phyloP scores from a whole-genome alignment of 2,113 vertebrate genomes.

The Zosterops hypoxanthus region DNA sequence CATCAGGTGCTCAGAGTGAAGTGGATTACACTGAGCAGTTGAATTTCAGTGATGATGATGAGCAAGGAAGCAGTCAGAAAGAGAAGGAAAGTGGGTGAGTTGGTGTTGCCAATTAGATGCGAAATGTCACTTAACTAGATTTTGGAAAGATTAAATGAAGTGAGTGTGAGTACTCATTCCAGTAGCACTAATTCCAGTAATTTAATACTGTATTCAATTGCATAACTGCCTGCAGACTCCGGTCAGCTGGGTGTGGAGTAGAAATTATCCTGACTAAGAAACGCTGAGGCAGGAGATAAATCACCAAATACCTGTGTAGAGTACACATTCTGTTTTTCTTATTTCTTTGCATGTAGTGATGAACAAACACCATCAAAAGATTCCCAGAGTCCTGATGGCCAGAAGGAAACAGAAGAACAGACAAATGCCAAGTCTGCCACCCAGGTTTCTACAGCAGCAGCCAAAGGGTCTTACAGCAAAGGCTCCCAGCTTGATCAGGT shows the following conservation, averaged over 20 bases:
- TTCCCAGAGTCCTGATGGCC: constrained; percentile 76
- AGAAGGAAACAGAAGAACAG: constrained; percentile 85
- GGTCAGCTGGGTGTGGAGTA: neutral
- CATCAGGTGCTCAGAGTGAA: constrained; percentile 94
- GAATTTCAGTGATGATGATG: constrained; percentile 98
- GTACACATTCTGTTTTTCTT: neutral
- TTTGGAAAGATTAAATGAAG: neutral
- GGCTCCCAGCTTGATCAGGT: constrained; percentile 87
- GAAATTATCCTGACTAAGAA: neutral
- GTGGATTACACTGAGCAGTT: constrained; percentile 98
- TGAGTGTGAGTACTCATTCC: neutral
- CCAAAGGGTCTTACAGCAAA: constrained; percentile 80
- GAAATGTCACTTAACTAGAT: neutral
- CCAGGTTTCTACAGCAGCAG: constrained; percentile 72
- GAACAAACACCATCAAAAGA: constrained; percentile 82
- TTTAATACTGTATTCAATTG: neutral
- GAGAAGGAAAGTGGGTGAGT: constrained; percentile 89
- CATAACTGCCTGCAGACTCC: neutral
- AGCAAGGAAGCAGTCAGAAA: constrained; percentile 88
- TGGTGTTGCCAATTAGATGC: neutral
- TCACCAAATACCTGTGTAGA: neutral
- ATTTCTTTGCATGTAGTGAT: constrained; percentile 61
- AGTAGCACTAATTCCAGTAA: neutral
- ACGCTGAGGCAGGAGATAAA: neutral
- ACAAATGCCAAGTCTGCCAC: constrained; percentile 72